Percentiles rank a stretch among this genome's conserved stretches.
These are phyloP conservation scores for Atrichornis clamosus DNA, from an alignment of 2,113 vertebrate species.

Conservation along the genomic window DNA sequence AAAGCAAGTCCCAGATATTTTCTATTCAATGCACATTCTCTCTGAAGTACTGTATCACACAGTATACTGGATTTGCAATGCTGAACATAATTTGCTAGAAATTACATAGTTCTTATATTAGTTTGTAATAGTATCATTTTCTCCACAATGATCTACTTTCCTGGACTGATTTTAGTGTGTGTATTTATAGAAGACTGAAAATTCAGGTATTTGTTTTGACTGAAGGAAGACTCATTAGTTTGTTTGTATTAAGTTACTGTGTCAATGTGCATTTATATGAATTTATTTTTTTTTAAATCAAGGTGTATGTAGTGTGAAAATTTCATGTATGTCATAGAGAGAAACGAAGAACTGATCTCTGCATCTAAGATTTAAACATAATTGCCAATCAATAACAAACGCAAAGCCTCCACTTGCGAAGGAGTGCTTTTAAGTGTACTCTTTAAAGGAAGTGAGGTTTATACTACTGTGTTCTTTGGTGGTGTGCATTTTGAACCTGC, in stretches of 20 bases:
- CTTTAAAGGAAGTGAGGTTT: not conserved
- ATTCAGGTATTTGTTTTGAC: not conserved
- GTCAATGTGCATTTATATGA: not conserved
- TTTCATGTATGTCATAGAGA: not conserved
- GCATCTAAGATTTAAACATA: not conserved
- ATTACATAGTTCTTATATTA: not conserved
- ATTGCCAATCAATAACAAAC: not conserved
- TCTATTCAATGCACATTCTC: not conserved
- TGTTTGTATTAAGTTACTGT: not conserved
- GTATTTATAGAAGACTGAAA: slow-evolving; percentile 8
- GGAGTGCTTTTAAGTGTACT: not conserved
- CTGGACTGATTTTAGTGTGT: not conserved
- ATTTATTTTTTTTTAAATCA: not conserved
- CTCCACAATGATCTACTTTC: not conserved
- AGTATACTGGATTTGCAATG: not conserved
- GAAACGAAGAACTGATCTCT: not conserved
- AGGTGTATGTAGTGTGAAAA: not conserved
- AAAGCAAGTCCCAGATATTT: not conserved
- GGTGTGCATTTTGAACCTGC: not conserved
- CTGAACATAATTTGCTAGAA: not conserved
- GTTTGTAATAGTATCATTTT: not conserved
- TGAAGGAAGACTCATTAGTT: not conserved
- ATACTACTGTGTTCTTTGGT: not conserved
- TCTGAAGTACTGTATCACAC: not conserved
- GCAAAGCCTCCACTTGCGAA: not conserved